A percentile compares a stretch with the other conserved stretches of the same genome.
phyloP scores from a whole-genome alignment of 2,888 invertebrate genomes.

The Caenorhabditis uteleia region DNA sequence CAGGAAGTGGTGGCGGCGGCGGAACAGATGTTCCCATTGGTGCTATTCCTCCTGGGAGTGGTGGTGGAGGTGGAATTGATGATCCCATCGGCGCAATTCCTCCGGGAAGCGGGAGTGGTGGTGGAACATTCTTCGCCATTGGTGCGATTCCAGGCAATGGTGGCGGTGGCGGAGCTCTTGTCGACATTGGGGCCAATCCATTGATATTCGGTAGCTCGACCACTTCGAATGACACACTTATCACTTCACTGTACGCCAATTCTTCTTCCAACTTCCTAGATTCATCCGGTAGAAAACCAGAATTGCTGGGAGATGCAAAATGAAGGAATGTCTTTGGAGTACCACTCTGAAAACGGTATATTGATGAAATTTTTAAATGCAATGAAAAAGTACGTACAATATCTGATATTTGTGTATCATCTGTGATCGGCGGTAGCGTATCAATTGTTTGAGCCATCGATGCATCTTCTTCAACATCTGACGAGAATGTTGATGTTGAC shows the following conservation, averaged over 20 bases:
- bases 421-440: constrained; percentile 9
- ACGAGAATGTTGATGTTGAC: neutral
- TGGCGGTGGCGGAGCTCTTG: constrained; percentile 7
- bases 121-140: neutral
- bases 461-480: constrained; percentile 13
- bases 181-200: neutral
- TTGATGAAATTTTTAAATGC: too few relatives aligned
- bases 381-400: constrained; percentile 4
- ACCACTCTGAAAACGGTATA: too few relatives aligned
- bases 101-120: neutral
- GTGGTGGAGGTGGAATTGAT: too few relatives aligned
- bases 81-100: neutral
- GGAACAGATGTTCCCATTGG: neutral
- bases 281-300: neutral
- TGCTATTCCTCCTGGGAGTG: too few relatives aligned
- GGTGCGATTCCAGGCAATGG: neutral
- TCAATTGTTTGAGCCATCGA: neutral
- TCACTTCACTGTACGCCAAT: neutral
- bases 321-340: too few relatives aligned
- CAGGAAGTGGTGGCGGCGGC: neutral
- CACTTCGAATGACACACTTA: neutral
- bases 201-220: neutral
- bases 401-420: too few relatives aligned
- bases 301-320: neutral
- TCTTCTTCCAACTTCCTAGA: neutral